A percentile compares a stretch with the other conserved stretches of the same genome.
Evolutionary conservation across 2,113 vertebrate species (phyloP).

Genomic region (Monarcha castaneiventris): DNA sequence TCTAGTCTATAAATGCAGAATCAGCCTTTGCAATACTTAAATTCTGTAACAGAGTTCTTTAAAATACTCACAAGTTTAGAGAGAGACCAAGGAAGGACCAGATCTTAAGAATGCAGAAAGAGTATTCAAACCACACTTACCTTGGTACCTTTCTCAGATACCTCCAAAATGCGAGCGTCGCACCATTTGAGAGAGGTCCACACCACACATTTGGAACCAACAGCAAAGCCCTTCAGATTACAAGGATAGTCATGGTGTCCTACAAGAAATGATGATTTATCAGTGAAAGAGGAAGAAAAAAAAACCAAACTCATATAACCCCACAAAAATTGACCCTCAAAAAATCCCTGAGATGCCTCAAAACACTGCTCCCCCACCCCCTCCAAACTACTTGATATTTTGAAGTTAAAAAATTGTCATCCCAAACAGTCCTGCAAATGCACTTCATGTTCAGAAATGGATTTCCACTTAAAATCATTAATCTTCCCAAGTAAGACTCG

Average conservation of each 20-base stretch:
- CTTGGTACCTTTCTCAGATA: slow-evolving; percentile 71
- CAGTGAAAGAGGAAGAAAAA: neutral
- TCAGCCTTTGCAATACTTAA: neutral
- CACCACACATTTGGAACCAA: slow-evolving; percentile 76
- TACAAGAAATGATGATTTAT: neutral
- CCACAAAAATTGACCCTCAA: neutral
- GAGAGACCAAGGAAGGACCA: neutral
- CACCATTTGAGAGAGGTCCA: slow-evolving; percentile 77
- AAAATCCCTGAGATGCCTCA: neutral
- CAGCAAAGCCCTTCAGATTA: slow-evolving; percentile 60
- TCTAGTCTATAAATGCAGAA: neutral
- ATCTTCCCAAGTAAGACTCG: neutral
- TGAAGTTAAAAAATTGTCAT: neutral
- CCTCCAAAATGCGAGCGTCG: slow-evolving; percentile 74
- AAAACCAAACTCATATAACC: neutral
- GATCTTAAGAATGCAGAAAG: neutral
- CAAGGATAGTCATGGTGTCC: slow-evolving; percentile 25
- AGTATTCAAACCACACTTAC: slow-evolving; percentile 48
- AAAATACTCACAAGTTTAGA: neutral
- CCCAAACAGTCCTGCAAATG: neutral
- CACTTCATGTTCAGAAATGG: neutral
- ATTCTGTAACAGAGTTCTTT: rapidly evolving
- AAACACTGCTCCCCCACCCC: neutral
- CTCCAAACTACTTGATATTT: neutral
- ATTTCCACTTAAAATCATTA: neutral